Evolutionary conservation across 92 coral and sea anemone species (phyloP), one percentile per base, ranked within the genome.

Genomic region (Siderastrea siderea): DNA sequence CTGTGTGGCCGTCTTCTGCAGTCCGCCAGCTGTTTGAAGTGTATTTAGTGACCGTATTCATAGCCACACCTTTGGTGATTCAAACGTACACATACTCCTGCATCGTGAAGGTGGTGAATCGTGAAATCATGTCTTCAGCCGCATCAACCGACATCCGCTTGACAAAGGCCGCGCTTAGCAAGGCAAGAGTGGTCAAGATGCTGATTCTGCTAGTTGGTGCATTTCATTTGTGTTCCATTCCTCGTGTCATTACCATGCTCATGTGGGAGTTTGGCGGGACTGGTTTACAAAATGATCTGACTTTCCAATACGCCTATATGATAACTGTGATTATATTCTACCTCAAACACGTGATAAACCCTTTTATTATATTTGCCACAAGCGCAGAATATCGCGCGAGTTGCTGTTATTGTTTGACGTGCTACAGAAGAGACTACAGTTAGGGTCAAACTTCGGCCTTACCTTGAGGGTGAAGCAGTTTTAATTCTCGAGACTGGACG

Each of bases 261-360:
- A 38, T 93, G 75, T 61, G 66, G 57, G 98, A 90, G 60, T 95
- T 91, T 3, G 73, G 88, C 4, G 53, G 85, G 46, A 79, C 87
- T 7, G 53, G 64, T 10, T 53, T 93, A 45, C 9, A 16, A 46
- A 50, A 11, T 7, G 78, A 89, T 11, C 19, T 57, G n/a, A 67
- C 52, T 12, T 88, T 95, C 68, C 80, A 82, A n/a, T 90, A 85
- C 80, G 82, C 89, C 55, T 67, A 81, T 17, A 83, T 78, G 44
- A 58, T 83, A 55, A 89, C 93, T 51, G 54, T 95, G 87, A 61
- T 93, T n/a, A 68, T 93, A 48, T 95, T 88, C 79, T 95, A 93
- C 80, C 62, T 93, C 17, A 95, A 93, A 65, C 96, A 95, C 79
- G 83, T 91, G 68, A 92, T 91, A 47, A 95, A 95, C 52, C 96